phyloP scores from a whole-genome alignment of 2,797 vertebrate genomes.

The Darevskia nairensis region DNA sequence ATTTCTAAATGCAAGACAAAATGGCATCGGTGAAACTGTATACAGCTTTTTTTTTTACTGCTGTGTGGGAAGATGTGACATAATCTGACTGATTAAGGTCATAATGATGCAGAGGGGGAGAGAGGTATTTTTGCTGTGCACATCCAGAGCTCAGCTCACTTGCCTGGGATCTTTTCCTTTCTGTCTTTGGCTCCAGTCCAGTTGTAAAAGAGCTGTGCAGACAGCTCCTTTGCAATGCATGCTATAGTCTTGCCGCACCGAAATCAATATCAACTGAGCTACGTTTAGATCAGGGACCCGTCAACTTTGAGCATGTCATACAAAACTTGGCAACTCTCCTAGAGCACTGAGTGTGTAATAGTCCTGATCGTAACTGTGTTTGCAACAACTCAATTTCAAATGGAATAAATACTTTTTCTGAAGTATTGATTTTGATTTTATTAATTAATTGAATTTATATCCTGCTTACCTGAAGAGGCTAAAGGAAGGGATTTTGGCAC shows the following conservation, averaged over 20 bases:
- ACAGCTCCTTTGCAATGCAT: neutral
- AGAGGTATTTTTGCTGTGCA: constrained; percentile 9
- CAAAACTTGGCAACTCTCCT: neutral
- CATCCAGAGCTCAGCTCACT: neutral
- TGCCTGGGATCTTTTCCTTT: neutral
- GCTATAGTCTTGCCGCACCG: too few relatives aligned
- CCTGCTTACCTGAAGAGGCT: neutral
- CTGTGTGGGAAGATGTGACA: neutral
- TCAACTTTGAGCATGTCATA: neutral
- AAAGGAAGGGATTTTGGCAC: neutral
- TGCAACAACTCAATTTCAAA: too few relatives aligned
- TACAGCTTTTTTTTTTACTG: constrained; percentile 11
- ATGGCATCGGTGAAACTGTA: constrained; percentile 1
- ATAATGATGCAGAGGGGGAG: neutral
- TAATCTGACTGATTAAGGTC: neutral
- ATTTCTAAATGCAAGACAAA: constrained; percentile 26
- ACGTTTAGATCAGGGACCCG: neutral
- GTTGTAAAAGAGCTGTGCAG: neutral
- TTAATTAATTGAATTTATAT: neutral
- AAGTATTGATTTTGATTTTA: neutral
- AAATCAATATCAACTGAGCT: neutral
- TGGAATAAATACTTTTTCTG: neutral
- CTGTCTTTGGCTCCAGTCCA: neutral
- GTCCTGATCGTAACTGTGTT: too few relatives aligned
- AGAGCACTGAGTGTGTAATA: too few relatives aligned